A percentile compares a stretch with the other conserved stretches of the same genome.
These are phyloP conservation scores for Terrapene triunguis DNA, from an alignment of 2,113 vertebrate genomes.

Conservation along the genomic window DNA sequence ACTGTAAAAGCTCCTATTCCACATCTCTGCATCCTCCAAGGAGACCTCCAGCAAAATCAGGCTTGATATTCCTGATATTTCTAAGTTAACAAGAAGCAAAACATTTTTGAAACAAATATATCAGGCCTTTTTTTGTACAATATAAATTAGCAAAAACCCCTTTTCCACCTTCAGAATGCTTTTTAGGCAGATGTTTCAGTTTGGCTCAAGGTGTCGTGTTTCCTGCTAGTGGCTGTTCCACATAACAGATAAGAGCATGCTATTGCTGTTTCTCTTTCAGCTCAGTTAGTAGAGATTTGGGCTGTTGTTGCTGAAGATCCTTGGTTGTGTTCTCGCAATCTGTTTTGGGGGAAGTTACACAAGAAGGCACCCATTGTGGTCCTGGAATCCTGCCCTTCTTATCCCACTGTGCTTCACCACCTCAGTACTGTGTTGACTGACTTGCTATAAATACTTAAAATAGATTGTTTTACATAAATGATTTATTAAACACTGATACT, in stretches of 20 bases:
- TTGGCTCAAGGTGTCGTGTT: background rate
- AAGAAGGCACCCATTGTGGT: background rate
- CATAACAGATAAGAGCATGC: constrained; percentile 54
- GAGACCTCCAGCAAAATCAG: background rate
- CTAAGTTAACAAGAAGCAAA: background rate
- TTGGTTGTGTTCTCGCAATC: background rate
- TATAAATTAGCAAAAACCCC: fast-evolving
- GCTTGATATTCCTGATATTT: background rate
- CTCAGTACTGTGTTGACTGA: background rate
- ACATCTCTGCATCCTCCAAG: background rate
- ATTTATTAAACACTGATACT: constrained; percentile 30
- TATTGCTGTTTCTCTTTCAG: background rate
- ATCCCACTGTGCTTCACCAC: background rate
- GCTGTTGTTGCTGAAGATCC: background rate
- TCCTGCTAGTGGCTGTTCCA: constrained; percentile 42
- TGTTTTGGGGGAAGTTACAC: background rate
- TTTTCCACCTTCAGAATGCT: background rate
- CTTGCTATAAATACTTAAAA: constrained; percentile 12
- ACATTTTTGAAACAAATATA: background rate
- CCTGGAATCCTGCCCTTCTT: constrained; percentile 7
- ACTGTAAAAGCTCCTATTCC: background rate
- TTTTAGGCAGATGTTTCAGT: background rate
- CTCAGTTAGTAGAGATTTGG: constrained; percentile 33
- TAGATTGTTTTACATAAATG: background rate
- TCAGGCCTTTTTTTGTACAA: constrained; percentile 26